Conservation (phyloP, 2,888 invertebrate genomes). For the Lycophotia porphyrea region DNA sequence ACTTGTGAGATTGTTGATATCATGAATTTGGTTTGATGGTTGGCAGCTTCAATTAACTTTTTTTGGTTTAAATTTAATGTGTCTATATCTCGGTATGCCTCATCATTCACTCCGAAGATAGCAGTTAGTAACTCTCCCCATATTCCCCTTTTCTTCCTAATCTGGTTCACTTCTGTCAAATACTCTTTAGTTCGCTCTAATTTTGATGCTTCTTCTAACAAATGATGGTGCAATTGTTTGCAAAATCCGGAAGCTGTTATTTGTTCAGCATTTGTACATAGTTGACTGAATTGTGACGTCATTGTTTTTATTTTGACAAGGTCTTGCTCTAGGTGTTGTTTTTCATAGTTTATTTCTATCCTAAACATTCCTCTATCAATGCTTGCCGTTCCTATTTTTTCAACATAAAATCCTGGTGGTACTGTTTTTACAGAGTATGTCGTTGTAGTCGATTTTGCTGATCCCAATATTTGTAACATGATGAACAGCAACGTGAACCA, state of each 20-base stretch:
- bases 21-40: slow-evolving; percentile 6
- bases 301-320: neutral
- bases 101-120: neutral
- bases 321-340: neutral
- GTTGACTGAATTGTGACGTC: slow-evolving; percentile 1
- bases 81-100: slow-evolving; percentile 1
- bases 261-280: neutral
- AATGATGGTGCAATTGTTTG: slow-evolving; percentile 11
- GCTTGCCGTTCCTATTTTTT: neutral
- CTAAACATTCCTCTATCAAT: slow-evolving; percentile 1
- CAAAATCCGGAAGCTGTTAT: neutral
- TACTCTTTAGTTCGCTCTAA: slow-evolving; percentile 7
- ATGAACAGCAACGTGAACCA: neutral
- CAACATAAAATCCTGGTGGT: slow-evolving; percentile 2
- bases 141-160: slow-evolving; percentile 13
- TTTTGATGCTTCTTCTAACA: slow-evolving; percentile 7
- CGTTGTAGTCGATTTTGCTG: neutral
- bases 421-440: neutral
- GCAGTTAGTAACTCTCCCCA: neutral
- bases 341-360: slow-evolving; percentile 5
- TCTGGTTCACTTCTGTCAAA: slow-evolving; percentile 14
- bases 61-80: slow-evolving; percentile 1
- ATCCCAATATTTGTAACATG: slow-evolving; percentile 1
- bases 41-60: neutral
- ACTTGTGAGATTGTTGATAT: slow-evolving; percentile 7